Evolutionary conservation across 2,113 vertebrate species (phyloP).

Genomic region (Oenanthe oenanthe): DNA sequence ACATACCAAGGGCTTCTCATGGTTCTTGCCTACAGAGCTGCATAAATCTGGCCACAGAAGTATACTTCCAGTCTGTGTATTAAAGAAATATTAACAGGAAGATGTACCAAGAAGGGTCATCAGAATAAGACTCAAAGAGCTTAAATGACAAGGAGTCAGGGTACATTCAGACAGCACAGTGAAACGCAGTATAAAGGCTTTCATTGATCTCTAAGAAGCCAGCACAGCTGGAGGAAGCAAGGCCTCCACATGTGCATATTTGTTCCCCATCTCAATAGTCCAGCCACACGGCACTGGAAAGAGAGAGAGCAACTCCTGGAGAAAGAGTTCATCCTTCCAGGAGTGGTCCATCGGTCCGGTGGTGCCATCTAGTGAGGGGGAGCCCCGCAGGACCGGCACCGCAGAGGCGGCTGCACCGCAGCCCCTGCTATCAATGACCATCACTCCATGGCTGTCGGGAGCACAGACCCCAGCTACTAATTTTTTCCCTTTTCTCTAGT

Average conservation of each 20-base stretch:
- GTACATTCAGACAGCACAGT: accelerated
- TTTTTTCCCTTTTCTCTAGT: not conserved
- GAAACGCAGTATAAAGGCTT: accelerated
- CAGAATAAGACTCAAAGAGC: not conserved
- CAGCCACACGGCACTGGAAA: not conserved
- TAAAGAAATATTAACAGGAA: not conserved
- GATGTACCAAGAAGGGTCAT: not conserved
- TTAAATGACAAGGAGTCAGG: not conserved
- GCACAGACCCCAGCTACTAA: accelerated
- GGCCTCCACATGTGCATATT: accelerated
- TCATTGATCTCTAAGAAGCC: not conserved
- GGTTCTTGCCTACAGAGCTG: not conserved
- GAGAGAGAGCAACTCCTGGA: no score
- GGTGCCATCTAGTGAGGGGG: slow-evolving; percentile 63
- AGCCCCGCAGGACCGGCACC: not conserved
- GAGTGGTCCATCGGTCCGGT: accelerated
- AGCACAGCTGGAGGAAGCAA: not conserved
- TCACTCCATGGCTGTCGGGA: accelerated
- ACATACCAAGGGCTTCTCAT: not conserved
- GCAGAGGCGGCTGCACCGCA: accelerated
- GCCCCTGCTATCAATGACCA: accelerated
- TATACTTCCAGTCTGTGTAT: not conserved
- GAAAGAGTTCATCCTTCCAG: accelerated
- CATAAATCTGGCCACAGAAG: not conserved
- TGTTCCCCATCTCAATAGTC: not conserved